Conservation (phyloP, 1,140 invertebrate species). For the Thalassaphorura encarpata region DNA sequence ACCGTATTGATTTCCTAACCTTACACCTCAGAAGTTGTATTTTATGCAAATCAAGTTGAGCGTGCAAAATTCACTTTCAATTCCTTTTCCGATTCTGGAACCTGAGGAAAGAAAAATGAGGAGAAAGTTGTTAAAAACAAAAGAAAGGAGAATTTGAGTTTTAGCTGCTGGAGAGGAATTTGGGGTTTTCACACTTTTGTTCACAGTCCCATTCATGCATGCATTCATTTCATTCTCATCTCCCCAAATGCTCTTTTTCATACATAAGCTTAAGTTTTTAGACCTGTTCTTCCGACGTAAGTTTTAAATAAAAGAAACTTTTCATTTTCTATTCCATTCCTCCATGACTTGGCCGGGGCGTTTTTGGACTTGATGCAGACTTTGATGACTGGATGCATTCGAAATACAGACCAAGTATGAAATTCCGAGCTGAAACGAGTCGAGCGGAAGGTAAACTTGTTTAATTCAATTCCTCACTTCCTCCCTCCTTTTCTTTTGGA, state of each 20-base stretch:
- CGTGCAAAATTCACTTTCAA: too few relatives aligned
- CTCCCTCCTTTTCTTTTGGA: too few relatives aligned
- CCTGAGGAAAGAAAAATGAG: too few relatives aligned
- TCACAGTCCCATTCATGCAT: background rate
- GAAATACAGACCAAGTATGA: constrained; percentile 14
- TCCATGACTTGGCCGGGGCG: too few relatives aligned
- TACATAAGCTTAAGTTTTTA: background rate
- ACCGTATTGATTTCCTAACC: too few relatives aligned
- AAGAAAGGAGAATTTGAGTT: too few relatives aligned
- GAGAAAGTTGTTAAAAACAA: too few relatives aligned
- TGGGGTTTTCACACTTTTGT: background rate
- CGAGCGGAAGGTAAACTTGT: constrained; percentile 21
- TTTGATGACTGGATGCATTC: constrained; percentile 27
- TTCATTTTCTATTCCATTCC: background rate
- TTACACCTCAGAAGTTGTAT: too few relatives aligned
- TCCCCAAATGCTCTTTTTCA: background rate
- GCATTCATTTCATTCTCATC: background rate
- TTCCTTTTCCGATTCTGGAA: too few relatives aligned
- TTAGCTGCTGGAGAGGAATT: too few relatives aligned
- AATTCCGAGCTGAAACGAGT: constrained; percentile 22
- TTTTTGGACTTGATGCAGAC: constrained; percentile 14
- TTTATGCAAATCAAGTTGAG: too few relatives aligned
- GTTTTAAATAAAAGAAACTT: constrained; percentile 1
- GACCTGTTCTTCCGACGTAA: background rate
- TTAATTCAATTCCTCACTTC: too few relatives aligned